phyloP scores from a whole-genome alignment of 2,888 invertebrate genomes.

The Meandrusa payeni region DNA sequence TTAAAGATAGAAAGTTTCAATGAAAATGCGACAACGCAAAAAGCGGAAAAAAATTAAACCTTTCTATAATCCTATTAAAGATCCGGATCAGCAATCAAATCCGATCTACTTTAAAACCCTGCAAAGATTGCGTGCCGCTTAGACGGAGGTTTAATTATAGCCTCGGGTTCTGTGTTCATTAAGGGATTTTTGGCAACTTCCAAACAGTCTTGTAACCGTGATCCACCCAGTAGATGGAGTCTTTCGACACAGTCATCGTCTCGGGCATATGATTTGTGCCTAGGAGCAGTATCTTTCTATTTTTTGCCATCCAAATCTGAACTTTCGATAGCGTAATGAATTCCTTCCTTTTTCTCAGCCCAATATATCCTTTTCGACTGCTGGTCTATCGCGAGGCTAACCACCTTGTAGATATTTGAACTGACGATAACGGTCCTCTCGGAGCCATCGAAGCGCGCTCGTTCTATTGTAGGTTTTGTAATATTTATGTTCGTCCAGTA shows the following conservation, averaged over 20 bases:
- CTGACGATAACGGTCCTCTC: constrained; percentile 82
- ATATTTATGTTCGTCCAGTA: constrained; percentile 93
- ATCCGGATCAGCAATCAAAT: too few relatives aligned
- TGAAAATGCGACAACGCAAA: too few relatives aligned
- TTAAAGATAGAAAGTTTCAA: too few relatives aligned
- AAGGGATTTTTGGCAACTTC: constrained; percentile 76
- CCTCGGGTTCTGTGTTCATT: constrained; percentile 36
- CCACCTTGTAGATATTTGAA: constrained; percentile 84
- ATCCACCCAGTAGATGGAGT: constrained; percentile 93
- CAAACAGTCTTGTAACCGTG: constrained; percentile 84
- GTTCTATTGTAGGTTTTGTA: constrained; percentile 88
- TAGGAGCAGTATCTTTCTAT: constrained; percentile 78
- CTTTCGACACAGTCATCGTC: constrained; percentile 86
- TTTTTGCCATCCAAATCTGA: constrained; percentile 86
- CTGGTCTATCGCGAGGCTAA: constrained; percentile 88
- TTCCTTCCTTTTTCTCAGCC: constrained; percentile 87
- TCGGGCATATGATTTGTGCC: constrained; percentile 85
- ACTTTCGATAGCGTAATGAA: constrained; percentile 86
- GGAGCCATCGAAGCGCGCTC: constrained; percentile 86
- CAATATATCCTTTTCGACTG: constrained; percentile 85
- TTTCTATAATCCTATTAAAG: too few relatives aligned
- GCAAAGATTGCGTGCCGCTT: too few relatives aligned
- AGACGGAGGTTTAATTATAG: constrained; percentile 45
- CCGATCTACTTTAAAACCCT: too few relatives aligned
- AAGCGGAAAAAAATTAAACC: too few relatives aligned